These are phyloP conservation scores for Elachura formosa DNA, from an alignment of 2,113 vertebrate genomes.

Conservation along the genomic window DNA sequence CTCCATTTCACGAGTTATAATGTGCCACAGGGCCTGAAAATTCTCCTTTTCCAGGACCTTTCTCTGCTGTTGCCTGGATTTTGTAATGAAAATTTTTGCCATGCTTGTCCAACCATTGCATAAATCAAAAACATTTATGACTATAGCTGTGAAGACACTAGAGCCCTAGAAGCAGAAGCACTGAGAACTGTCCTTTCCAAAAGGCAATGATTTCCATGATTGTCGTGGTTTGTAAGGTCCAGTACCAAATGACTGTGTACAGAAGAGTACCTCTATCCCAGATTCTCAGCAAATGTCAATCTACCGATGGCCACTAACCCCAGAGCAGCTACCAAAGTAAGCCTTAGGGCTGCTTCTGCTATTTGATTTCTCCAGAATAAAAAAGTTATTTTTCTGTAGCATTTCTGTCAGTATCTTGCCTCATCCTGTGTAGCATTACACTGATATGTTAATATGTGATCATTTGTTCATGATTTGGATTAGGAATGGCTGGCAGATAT, in stretches of 20 bases:
- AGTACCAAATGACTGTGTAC: not conserved
- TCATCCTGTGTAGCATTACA: not conserved
- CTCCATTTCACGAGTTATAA: not conserved
- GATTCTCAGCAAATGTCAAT: not conserved
- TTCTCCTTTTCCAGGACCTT: not conserved
- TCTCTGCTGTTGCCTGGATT: not conserved
- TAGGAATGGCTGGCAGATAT: not conserved
- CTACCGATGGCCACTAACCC: not conserved
- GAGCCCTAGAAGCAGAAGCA: not conserved
- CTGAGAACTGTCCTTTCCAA: not conserved
- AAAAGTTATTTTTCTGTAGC: not conserved
- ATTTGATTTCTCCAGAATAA: not conserved
- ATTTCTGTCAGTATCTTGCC: not conserved
- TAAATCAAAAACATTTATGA: not conserved
- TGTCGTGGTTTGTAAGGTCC: not conserved
- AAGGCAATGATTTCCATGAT: not conserved
- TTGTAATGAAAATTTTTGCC: not conserved
- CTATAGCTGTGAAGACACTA: not conserved
- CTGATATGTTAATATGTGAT: not conserved
- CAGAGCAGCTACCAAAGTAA: not conserved
- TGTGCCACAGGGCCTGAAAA: not conserved
- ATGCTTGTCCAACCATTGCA: not conserved
- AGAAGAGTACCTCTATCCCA: not conserved
- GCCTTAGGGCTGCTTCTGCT: not conserved
- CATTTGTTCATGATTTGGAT: not conserved